Evolutionary conservation across 2,888 invertebrate genomes (phyloP).

Genomic region (Clanis bilineata): DNA sequence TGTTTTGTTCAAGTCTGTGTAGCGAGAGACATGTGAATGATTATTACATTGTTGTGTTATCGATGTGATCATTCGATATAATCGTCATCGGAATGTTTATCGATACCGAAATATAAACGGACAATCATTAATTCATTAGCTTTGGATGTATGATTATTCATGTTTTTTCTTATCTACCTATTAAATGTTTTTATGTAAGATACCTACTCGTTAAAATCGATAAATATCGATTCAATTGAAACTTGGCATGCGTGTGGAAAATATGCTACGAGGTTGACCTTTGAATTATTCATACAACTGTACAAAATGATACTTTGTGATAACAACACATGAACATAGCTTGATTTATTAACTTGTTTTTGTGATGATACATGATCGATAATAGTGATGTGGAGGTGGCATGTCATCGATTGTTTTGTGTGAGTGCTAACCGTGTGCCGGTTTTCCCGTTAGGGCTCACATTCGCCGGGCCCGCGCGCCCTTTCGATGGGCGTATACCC

Average conservation of each 20-base stretch:
- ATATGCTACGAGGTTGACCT: slow-evolving; percentile 28
- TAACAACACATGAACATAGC: slow-evolving; percentile 56
- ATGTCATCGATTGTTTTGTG: slow-evolving; percentile 76
- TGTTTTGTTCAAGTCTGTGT: slow-evolving; percentile 75
- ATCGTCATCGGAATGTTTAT: slow-evolving; percentile 18
- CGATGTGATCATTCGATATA: slow-evolving; percentile 67
- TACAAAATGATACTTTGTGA: slow-evolving; percentile 39
- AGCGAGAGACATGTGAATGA: slow-evolving; percentile 67
- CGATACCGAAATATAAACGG: slow-evolving; percentile 34
- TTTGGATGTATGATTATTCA: slow-evolving; percentile 71
- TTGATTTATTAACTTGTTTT: slow-evolving; percentile 48
- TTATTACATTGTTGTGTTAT: slow-evolving; percentile 61
- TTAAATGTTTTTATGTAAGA: slow-evolving; percentile 51
- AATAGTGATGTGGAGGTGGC: slow-evolving; percentile 62
- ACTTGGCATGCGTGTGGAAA: slow-evolving; percentile 67
- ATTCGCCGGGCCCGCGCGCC: slow-evolving; percentile 95
- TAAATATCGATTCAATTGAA: slow-evolving; percentile 35
- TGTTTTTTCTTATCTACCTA: slow-evolving; percentile 51
- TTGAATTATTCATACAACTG: slow-evolving; percentile 33
- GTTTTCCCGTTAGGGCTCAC: slow-evolving; percentile 89
- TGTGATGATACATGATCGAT: slow-evolving; percentile 39
- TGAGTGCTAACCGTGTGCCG: slow-evolving; percentile 84
- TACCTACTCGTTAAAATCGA: slow-evolving; percentile 34
- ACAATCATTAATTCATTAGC: slow-evolving; percentile 67
- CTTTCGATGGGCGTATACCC: slow-evolving; percentile 95